Percentiles rank a stretch among this genome's conserved stretches.
Conservation (phyloP, 2,888 invertebrate species). For the Phytoseiulus persimilis region DNA sequence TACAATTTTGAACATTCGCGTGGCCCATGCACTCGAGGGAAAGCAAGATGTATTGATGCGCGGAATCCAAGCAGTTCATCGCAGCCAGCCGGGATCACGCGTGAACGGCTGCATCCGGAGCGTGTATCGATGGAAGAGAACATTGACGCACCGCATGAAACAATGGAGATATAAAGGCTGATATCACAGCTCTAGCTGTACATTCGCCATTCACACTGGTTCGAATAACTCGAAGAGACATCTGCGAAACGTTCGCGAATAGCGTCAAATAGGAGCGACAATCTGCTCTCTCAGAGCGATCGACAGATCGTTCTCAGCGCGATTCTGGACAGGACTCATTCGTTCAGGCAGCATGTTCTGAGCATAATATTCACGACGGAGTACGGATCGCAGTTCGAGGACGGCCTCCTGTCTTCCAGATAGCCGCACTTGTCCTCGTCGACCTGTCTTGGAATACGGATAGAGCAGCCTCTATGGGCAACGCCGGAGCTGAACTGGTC, state of each 20-base stretch:
- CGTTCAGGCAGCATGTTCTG: conserved; percentile 72
- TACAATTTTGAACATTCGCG: too few species aligned
- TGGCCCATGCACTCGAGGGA: too few species aligned
- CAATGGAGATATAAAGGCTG: neutral
- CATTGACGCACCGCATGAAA: neutral
- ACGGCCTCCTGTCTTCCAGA: conserved; percentile 84
- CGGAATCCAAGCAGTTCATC: too few species aligned
- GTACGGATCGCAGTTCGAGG: conserved; percentile 88
- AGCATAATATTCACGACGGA: conserved; percentile 73
- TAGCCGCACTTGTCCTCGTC: conserved; percentile 89
- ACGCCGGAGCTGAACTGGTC: conserved; percentile 90
- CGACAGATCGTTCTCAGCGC: neutral
- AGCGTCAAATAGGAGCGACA: neutral
- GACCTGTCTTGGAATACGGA: conserved; percentile 79
- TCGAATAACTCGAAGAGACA: neutral
- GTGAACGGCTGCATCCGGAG: neutral
- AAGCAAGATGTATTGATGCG: too few species aligned
- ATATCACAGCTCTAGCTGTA: neutral
- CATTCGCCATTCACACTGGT: neutral
- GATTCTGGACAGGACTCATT: conserved; percentile 48
- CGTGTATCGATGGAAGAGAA: neutral
- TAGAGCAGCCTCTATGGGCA: conserved; percentile 85
- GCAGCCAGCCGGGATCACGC: too few species aligned
- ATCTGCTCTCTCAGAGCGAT: too few species aligned
- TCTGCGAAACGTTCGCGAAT: neutral